Evolutionary conservation across 2,797 vertebrate genomes (phyloP).

Genomic region (Thunnus albacares): DNA sequence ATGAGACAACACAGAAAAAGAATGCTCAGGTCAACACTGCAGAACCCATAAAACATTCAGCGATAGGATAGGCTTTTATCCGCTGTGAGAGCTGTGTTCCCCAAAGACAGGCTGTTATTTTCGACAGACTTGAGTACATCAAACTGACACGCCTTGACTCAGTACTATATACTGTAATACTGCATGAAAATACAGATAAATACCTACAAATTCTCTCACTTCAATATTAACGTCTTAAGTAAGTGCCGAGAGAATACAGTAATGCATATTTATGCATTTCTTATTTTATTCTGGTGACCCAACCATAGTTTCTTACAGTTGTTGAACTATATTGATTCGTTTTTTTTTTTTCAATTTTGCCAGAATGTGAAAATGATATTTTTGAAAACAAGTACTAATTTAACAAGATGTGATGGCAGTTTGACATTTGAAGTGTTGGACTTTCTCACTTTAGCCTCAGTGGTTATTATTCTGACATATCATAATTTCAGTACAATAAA

Average conservation of each 20-base stretch:
- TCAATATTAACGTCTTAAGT: not conserved
- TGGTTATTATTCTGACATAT: too few species aligned
- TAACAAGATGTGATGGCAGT: too few species aligned
- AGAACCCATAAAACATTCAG: conserved; percentile 9
- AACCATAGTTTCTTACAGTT: too few species aligned
- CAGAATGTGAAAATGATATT: too few species aligned
- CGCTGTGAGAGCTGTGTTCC: not conserved
- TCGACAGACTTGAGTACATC: not conserved
- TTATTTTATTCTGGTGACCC: too few species aligned
- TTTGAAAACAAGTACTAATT: too few species aligned
- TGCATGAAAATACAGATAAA: not conserved
- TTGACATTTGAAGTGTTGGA: too few species aligned
- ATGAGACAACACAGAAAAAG: not conserved
- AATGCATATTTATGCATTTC: not conserved
- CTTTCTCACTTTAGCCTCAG: not conserved
- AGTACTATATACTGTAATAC: not conserved
- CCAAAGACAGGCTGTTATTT: conserved; percentile 4
- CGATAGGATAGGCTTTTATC: not conserved
- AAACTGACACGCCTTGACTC: not conserved
- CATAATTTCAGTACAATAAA: too few species aligned
- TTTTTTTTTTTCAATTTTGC: too few species aligned
- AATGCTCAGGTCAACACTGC: conserved; percentile 3
- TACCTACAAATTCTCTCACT: not conserved
- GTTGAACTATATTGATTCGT: too few species aligned
- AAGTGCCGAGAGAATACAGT: not conserved